These are phyloP conservation scores for Eumacrocentrus americanus DNA, from an alignment of 2,888 invertebrate genomes.

Conservation along the genomic window DNA sequence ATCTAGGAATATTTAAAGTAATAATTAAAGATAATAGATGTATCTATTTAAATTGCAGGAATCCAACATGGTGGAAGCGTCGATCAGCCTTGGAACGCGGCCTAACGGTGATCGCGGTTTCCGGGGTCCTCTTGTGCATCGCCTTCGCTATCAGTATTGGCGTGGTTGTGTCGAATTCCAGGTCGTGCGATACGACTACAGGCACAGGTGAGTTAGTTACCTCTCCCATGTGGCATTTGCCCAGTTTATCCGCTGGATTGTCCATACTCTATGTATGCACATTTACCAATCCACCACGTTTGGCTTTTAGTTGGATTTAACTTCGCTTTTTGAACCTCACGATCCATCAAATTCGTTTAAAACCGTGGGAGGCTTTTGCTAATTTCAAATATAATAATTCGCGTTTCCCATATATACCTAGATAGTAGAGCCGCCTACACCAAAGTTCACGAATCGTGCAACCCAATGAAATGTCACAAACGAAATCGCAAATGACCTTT, in stretches of 20 bases:
- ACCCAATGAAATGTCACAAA: conserved; percentile 3
- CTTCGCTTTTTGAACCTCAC: background rate
- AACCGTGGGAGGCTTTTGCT: conserved; percentile 1
- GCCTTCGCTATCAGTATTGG: conserved; percentile 67
- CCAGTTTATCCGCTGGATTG: background rate
- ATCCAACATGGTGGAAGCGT: conserved; percentile 83
- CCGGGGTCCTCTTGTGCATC: conserved; percentile 69
- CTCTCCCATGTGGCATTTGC: conserved; percentile 5
- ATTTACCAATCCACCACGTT: background rate
- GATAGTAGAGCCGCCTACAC: background rate
- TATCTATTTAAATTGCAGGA: conserved; percentile 64
- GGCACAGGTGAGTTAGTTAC: conserved; percentile 43
- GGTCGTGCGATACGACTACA: conserved; percentile 39
- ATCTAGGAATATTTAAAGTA: background rate
- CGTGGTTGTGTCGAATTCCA: conserved; percentile 48
- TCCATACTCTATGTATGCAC: conserved; percentile 8
- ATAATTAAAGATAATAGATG: background rate
- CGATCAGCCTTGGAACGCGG: conserved; percentile 76
- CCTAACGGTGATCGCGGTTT: conserved; percentile 69
- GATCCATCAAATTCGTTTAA: background rate
- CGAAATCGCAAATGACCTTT: conserved; percentile 7
- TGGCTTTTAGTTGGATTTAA: background rate
- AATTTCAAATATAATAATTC: background rate
- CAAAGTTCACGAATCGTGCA: background rate
- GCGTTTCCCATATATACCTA: background rate